Evolutionary conservation across 2,797 vertebrate genomes (phyloP).

Genomic region (Gouania willdenowi): DNA sequence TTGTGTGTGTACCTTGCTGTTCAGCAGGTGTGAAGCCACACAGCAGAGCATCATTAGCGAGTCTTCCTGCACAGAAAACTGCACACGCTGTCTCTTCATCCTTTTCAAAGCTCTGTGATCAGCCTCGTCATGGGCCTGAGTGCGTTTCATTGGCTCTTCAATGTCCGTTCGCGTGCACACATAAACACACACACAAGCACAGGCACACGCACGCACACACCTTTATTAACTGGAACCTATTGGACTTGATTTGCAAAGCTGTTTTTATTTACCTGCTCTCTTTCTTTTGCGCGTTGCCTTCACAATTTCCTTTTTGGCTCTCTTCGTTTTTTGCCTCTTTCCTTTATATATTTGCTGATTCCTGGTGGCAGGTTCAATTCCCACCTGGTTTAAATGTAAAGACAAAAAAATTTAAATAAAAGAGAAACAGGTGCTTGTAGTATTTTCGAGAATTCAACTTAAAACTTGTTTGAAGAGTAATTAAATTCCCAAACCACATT

Average conservation of each 20-base stretch:
- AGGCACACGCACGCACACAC: no score
- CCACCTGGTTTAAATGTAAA: constrained; percentile 51
- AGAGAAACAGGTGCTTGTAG: no score
- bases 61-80: constrained; percentile 89
- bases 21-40: constrained; percentile 88
- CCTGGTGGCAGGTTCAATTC: constrained; percentile 70
- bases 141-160: constrained; percentile 50
- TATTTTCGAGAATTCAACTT: no score
- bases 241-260: no score
- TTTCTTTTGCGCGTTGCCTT: constrained; percentile 77
- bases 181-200: no score
- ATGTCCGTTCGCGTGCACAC: no score
- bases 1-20: constrained; percentile 79
- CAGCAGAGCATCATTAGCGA: constrained; percentile 91
- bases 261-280: constrained; percentile 74
- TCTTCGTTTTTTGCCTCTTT: constrained; percentile 83
- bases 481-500: no score
- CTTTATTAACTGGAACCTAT: no score
- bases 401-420: no score
- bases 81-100: constrained; percentile 91
- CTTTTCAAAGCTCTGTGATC: constrained; percentile 87
- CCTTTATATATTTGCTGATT: constrained; percentile 83
- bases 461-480: no score
- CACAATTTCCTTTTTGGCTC: constrained; percentile 65
- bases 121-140: constrained; percentile 80